phyloP scores from a whole-genome alignment of 2,113 vertebrate species.

The Nyctibius bracteatus region DNA sequence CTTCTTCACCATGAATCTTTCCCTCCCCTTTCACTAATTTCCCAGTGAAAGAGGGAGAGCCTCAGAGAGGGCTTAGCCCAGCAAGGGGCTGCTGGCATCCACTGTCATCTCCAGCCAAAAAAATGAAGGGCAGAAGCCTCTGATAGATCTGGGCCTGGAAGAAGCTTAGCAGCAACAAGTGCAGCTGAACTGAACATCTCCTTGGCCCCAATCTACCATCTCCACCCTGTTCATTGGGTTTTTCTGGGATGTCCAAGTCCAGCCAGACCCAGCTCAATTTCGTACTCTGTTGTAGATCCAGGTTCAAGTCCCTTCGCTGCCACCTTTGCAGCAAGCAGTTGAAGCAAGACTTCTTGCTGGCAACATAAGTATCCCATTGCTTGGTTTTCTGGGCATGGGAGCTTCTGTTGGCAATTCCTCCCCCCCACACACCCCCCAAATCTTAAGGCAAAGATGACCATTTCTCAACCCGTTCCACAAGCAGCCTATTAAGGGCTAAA shows the following conservation, averaged over 20 bases:
- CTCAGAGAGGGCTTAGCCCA: not conserved
- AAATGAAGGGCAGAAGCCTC: not conserved
- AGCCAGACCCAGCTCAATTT: not conserved
- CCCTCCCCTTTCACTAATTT: not conserved
- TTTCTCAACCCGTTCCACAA: not conserved
- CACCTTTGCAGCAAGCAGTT: not conserved
- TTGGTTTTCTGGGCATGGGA: not conserved
- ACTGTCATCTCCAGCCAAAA: not conserved
- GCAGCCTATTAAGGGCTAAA: not conserved
- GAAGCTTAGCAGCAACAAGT: not conserved
- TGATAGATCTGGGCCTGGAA: not conserved
- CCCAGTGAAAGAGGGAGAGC: not conserved
- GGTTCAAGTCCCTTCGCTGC: not conserved
- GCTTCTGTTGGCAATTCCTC: not conserved
- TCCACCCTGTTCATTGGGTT: not conserved
- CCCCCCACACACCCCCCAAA: not conserved
- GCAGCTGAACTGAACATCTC: not conserved
- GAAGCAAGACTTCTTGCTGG: not conserved
- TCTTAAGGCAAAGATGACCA: not conserved
- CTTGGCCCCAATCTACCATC: not conserved
- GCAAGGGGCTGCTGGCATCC: accelerated
- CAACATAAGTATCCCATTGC: not conserved
- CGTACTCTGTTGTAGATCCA: not conserved
- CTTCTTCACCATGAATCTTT: not conserved
- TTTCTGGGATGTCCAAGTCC: not conserved